Percentiles rank a stretch among this genome's conserved stretches.
Evolutionary conservation across 2,113 vertebrate genomes (phyloP).

Genomic region (Hypanus sabinus): DNA sequence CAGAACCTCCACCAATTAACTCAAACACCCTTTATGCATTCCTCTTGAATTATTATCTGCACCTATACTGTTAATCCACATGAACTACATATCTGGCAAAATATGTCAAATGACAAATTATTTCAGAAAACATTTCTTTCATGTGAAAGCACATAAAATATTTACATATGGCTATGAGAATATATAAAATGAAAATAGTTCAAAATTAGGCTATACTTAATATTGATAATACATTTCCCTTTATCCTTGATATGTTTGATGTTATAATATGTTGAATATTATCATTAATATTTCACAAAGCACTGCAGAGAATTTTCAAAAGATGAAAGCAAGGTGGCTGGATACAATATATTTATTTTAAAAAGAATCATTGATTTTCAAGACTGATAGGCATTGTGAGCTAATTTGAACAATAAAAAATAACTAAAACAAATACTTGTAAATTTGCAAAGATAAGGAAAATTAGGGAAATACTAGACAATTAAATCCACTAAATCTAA

Average conservation of each 20-base stretch:
- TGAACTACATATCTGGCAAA: constrained; percentile 23
- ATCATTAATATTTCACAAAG: constrained; percentile 35
- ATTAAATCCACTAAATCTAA: constrained; percentile 59
- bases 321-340: constrained; percentile 22
- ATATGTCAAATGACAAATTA: not conserved
- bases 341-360: constrained; percentile 4
- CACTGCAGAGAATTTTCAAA: constrained; percentile 13
- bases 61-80: constrained; percentile 1
- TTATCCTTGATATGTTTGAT: constrained; percentile 33
- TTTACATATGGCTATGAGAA: constrained; percentile 3
- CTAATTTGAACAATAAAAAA: not conserved
- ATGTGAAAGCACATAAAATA: constrained; percentile 27
- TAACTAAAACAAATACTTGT: not conserved
- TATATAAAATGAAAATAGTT: not conserved
- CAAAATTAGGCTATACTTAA: constrained; percentile 30
- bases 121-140: constrained; percentile 6
- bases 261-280: constrained; percentile 36
- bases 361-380: not conserved
- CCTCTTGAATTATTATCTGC: not conserved
- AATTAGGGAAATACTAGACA: constrained; percentile 5
- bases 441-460: constrained; percentile 30
- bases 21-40: not conserved
- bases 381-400: not conserved
- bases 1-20: constrained; percentile 26
- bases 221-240: constrained; percentile 27